These are phyloP conservation scores for Nyleta sp. DNA, from an alignment of 2,888 invertebrate species.

Conservation along the genomic window DNA sequence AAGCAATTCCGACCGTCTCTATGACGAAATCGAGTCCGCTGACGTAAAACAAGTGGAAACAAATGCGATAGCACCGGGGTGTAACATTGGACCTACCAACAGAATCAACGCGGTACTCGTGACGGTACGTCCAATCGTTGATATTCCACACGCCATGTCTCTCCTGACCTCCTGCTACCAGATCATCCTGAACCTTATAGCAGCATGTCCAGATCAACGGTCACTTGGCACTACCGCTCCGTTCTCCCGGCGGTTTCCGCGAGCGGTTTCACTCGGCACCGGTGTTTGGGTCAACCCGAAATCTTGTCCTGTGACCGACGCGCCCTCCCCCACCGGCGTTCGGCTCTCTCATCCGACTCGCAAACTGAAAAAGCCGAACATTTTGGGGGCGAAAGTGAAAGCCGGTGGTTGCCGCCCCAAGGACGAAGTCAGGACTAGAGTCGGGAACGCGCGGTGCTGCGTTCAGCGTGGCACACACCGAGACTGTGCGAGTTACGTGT, in stretches of 20 bases:
- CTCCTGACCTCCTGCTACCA: slow-evolving; percentile 73
- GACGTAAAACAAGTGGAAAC: too few species aligned
- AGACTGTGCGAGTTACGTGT: slow-evolving; percentile 64
- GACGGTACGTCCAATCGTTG: slow-evolving; percentile 74
- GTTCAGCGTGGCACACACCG: slow-evolving; percentile 23
- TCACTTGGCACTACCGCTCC: slow-evolving; percentile 14
- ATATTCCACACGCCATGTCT: slow-evolving; percentile 77
- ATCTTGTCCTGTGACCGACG: slow-evolving; percentile 30
- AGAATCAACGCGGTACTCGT: slow-evolving; percentile 79
- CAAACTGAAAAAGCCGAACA: slow-evolving; percentile 22
- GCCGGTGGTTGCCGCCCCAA: slow-evolving; percentile 7
- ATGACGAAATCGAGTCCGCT: too few species aligned
- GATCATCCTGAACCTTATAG: slow-evolving; percentile 73
- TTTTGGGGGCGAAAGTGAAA: slow-evolving; percentile 32
- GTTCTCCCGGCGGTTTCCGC: neutral
- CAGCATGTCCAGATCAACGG: slow-evolving; percentile 57
- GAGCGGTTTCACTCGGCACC: slow-evolving; percentile 16
- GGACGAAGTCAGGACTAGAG: too few species aligned
- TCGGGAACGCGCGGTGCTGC: slow-evolving; percentile 24
- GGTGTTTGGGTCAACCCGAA: slow-evolving; percentile 8
- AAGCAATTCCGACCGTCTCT: too few species aligned
- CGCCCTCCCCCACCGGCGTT: neutral
- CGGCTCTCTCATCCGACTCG: neutral
- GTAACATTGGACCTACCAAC: slow-evolving; percentile 78
- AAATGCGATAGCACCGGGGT: too few species aligned